Evolutionary conservation across 2,797 vertebrate genomes (phyloP).

Genomic region (Acomys russatus): DNA sequence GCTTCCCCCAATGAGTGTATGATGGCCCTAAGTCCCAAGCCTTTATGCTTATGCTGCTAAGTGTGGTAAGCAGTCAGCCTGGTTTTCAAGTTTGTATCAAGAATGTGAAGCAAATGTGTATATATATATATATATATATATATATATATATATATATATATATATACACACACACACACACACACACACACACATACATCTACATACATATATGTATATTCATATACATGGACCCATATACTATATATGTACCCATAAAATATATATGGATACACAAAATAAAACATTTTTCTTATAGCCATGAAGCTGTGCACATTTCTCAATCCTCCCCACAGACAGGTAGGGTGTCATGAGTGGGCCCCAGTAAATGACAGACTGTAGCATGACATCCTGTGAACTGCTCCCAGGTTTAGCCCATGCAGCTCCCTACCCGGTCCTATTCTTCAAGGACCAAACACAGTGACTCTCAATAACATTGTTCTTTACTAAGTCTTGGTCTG

Average conservation of each 20-base stretch:
- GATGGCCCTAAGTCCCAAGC: background rate
- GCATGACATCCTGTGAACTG: background rate
- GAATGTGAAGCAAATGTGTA: background rate
- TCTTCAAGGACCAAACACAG: background rate
- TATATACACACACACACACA: too few relatives aligned
- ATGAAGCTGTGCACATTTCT: background rate
- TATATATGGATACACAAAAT: too few relatives aligned
- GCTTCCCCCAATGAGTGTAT: too few relatives aligned
- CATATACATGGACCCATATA: too few relatives aligned
- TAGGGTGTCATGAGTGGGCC: rapidly evolving
- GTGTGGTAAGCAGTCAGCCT: background rate
- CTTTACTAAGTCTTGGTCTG: too few relatives aligned
- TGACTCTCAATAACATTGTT: background rate
- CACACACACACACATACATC: too few relatives aligned
- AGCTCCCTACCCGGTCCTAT: background rate
- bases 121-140: too few relatives aligned
- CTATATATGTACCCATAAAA: too few relatives aligned
- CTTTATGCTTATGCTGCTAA: background rate
- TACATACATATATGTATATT: too few relatives aligned
- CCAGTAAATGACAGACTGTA: rapidly evolving
- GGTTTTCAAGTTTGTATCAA: background rate
- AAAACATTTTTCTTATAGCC: too few relatives aligned
- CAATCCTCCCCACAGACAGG: background rate
- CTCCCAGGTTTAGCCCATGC: background rate
- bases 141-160: too few relatives aligned